Evolutionary conservation across 2,797 vertebrate genomes (phyloP).

Genomic region (Apogon talboti): DNA sequence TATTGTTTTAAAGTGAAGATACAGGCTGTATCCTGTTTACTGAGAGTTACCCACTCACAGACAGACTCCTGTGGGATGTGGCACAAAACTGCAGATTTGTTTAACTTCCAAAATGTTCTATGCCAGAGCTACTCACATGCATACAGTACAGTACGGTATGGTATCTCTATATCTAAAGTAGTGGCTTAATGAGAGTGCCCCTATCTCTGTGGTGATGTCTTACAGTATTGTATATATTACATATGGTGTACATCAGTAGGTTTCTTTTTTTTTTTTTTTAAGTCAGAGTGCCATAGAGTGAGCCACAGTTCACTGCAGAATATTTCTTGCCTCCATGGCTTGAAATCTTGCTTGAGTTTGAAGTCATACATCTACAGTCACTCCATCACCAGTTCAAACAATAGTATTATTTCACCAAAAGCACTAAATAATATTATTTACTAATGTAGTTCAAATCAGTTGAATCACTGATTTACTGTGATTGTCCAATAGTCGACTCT

Average conservation of each 20-base stretch:
- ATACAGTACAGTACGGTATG: background rate
- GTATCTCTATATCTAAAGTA: constrained; percentile 59
- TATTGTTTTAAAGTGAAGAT: constrained; percentile 42
- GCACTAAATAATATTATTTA: no score
- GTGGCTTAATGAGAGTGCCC: constrained; percentile 49
- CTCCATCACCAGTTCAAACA: no score
- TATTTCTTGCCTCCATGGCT: no score
- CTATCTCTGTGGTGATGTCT: constrained; percentile 28
- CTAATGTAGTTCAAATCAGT: constrained; percentile 1
- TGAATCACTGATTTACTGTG: background rate
- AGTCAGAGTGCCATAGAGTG: no score
- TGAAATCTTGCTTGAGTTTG: no score
- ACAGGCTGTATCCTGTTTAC: constrained; percentile 57
- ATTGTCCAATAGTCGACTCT: background rate
- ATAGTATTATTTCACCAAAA: no score
- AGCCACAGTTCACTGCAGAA: no score
- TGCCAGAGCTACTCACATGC: constrained; percentile 36
- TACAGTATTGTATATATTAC: constrained; percentile 11
- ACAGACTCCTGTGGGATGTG: constrained; percentile 47
- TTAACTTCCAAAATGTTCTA: constrained; percentile 54
- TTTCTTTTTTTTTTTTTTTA: constrained; percentile 29
- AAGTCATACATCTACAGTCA: no score
- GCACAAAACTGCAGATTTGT: constrained; percentile 55
- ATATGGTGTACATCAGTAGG: constrained; percentile 58
- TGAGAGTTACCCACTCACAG: constrained; percentile 28